Evolutionary conservation across 2,113 vertebrate genomes (phyloP).

Genomic region (Burhinus oedicnemus): DNA sequence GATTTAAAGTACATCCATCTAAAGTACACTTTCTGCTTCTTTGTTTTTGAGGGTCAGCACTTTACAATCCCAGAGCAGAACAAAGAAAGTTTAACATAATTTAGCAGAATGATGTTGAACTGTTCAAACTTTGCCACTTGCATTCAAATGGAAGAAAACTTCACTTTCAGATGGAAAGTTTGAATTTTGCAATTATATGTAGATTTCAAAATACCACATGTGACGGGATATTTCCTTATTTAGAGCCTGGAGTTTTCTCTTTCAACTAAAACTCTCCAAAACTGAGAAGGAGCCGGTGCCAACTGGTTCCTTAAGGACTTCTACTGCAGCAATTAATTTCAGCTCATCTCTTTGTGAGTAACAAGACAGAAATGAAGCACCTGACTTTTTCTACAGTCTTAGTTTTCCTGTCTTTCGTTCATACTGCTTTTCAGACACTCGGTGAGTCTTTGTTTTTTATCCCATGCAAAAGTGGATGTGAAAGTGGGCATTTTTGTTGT

Average conservation of each 20-base stretch:
- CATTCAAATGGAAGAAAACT: background rate
- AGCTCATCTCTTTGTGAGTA: background rate
- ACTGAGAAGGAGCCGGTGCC: background rate
- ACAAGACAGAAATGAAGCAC: slow-evolving; percentile 44
- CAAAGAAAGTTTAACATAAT: background rate
- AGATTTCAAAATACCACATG: slow-evolving; percentile 41
- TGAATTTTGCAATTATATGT: slow-evolving; percentile 2
- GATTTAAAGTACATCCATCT: background rate
- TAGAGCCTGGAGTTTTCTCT: background rate
- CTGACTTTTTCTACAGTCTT: background rate
- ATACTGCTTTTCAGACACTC: background rate
- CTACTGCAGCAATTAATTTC: background rate
- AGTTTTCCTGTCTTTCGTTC: background rate
- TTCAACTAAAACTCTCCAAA: background rate
- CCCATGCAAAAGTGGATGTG: background rate
- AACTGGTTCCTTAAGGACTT: background rate
- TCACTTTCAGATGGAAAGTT: background rate
- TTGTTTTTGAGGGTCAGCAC: background rate
- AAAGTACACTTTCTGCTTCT: background rate
- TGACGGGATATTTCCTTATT: slow-evolving; percentile 64
- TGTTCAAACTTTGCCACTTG: background rate
- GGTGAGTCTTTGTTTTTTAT: slow-evolving; percentile 44
- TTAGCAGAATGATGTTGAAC: background rate
- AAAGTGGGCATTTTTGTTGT: background rate
- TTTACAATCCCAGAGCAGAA: background rate